These are phyloP conservation scores for Palythoa heliodiscus DNA, from an alignment of 92 coral and sea anemone species.

Conservation along the genomic window DNA sequence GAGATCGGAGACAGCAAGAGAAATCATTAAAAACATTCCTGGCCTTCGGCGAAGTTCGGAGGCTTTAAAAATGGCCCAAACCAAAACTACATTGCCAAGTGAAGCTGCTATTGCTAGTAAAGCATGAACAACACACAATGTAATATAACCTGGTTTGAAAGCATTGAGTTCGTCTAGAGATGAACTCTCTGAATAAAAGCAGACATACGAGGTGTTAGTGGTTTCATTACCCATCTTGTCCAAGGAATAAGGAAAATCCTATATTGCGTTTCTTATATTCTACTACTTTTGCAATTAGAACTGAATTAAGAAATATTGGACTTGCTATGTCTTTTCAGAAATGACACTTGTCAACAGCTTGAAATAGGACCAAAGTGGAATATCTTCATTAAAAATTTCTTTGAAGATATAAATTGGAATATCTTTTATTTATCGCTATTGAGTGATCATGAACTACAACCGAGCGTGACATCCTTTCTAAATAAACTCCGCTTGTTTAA, in stretches of 20 bases:
- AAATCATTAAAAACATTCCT: background rate
- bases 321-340: background rate
- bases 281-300: background rate
- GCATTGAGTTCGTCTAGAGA: background rate
- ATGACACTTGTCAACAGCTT: background rate
- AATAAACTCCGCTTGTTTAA: too few species aligned
- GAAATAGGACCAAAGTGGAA: background rate
- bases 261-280: background rate
- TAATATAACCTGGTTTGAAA: background rate
- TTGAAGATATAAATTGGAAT: too few species aligned
- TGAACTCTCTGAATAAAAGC: background rate
- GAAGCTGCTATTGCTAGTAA: constrained; percentile 5
- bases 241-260: background rate
- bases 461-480: too few species aligned
- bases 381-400: too few species aligned
- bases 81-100: background rate
- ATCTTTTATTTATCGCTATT: too few species aligned
- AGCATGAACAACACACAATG: background rate
- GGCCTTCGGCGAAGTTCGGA: background rate
- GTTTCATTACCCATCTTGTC: background rate
- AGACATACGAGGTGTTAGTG: background rate
- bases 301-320: background rate
- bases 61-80: background rate
- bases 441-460: too few species aligned
- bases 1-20: constrained; percentile 6